Evolutionary conservation across 64 coral and sea anemone genomes (phyloP), one percentile per base, ranked within the genome.

Genomic region (Hydrozoanthus tunicans): DNA sequence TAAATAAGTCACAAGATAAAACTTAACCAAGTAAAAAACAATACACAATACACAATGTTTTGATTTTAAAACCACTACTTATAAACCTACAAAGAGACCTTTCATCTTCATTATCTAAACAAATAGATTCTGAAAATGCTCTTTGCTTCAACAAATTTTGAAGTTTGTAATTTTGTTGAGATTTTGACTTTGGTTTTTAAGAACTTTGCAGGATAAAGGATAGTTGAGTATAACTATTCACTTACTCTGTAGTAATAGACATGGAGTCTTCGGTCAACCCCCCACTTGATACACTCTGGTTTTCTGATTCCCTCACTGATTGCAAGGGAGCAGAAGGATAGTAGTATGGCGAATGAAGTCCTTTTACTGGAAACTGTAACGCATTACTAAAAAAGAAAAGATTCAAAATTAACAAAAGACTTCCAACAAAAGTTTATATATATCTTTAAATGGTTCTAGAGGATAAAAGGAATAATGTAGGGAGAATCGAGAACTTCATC

Each of bases 201-300:
- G 12, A 25, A 25, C 13, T 9, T 64, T 64, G 32, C 32, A 43
- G 32, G 32, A 43, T 43, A 43, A 43, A 43, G 32, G 32, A 43
- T 43, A 43, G 32, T 64, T 9, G 1, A 17, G 54, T 79, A 6
- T 7, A 79, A 15, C 20, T 79, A 77, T 52, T 53, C 13, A 86
- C 83, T 58, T 43, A 88, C 84, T 88, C 84, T 32, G 84, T 88
- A 11, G 84, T 75, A 51, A 88, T 55, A 26, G 84, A 88, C 57
- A 88, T 51, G 6, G 84, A 88, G 51, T 88, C 84, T 88, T 88
- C 84, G 9, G 84, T 88, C 56, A 88, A 56, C 8, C 67, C 84
- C 32, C 84, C 84, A 88, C 84, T 88, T 0, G 84, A 88, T 9
- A 88, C 9, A 59, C 84, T 88, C 84, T 88, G 84, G 55, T 88